These are phyloP conservation scores for Trogon melanurus DNA, from an alignment of 2,113 vertebrate species.

Conservation along the genomic window DNA sequence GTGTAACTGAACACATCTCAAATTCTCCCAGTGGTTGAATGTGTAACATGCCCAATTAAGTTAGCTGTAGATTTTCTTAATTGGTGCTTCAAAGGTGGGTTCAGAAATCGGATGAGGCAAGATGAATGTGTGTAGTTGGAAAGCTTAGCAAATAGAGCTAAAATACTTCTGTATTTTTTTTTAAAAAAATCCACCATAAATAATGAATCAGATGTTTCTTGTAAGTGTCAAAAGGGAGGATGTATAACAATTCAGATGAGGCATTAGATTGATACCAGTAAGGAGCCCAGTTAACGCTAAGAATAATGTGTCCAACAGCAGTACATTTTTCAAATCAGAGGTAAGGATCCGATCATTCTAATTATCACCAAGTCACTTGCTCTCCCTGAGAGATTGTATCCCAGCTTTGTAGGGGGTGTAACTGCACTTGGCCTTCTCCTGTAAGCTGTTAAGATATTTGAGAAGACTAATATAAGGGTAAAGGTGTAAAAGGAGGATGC, in stretches of 20 bases:
- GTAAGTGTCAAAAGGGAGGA: background rate
- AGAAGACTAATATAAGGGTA: background rate
- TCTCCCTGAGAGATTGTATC: background rate
- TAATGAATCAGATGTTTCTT: background rate
- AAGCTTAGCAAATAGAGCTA: background rate
- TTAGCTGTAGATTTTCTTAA: background rate
- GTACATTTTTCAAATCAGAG: background rate
- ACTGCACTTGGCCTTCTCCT: background rate
- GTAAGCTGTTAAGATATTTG: background rate
- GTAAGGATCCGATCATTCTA: background rate
- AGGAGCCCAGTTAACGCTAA: background rate
- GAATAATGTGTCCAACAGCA: background rate
- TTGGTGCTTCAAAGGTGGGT: background rate
- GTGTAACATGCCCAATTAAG: background rate
- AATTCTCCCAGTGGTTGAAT: background rate
- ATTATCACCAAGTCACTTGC: background rate
- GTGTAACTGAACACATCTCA: rapidly evolving
- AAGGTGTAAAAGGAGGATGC: background rate
- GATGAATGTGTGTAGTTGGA: background rate
- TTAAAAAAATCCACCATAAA: too few relatives aligned
- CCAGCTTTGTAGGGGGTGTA: rapidly evolving
- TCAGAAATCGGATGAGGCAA: background rate
- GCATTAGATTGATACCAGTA: too few relatives aligned
- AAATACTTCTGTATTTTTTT: background rate
- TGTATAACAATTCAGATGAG: background rate